Conservation (phyloP, 2,888 invertebrate genomes). For the Tenthredo notha region DNA sequence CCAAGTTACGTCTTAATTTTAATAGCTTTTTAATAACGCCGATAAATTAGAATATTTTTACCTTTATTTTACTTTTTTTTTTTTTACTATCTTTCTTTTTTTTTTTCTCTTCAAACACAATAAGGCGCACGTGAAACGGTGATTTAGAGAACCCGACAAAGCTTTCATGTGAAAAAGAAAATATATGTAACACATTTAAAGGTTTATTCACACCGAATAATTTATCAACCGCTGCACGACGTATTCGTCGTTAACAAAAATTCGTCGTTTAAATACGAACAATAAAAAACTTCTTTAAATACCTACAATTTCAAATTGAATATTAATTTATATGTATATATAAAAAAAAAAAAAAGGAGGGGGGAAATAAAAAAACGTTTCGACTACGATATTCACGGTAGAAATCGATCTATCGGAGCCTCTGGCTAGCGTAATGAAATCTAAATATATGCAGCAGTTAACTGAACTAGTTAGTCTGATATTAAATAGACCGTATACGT, state of each 20-base stretch:
- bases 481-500: constrained; percentile 1
- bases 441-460: constrained; percentile 16
- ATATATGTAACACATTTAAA: background rate
- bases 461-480: constrained; percentile 26
- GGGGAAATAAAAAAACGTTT: background rate
- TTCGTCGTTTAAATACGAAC: no score
- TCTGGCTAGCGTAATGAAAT: constrained; percentile 45
- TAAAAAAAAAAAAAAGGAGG: no score
- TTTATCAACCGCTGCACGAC: background rate
- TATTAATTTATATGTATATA: background rate
- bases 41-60: constrained; percentile 30
- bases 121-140: constrained; percentile 39
- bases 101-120: background rate
- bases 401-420: constrained; percentile 1
- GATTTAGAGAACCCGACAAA: constrained; percentile 23
- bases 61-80: background rate
- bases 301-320: background rate
- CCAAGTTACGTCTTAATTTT: constrained; percentile 47
- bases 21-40: constrained; percentile 50
- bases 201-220: background rate
- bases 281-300: background rate
- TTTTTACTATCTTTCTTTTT: background rate
- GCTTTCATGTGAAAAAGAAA: background rate
- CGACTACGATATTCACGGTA: background rate
- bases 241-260: no score